Conservation (phyloP, 2,797 vertebrate genomes). For the Acanthurus lineatus region DNA sequence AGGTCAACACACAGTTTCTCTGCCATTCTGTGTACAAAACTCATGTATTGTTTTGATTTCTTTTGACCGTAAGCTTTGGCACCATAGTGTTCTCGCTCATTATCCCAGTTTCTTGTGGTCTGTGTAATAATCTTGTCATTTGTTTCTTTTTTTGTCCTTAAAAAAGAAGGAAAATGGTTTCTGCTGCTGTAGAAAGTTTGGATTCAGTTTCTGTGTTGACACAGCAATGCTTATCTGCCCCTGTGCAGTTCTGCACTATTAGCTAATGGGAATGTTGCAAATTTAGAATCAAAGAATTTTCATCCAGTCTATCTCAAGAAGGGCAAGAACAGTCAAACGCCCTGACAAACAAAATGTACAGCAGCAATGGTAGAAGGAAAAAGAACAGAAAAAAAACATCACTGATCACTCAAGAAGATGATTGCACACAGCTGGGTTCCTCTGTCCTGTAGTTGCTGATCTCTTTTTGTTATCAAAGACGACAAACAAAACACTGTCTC, state of each 20-base stretch:
- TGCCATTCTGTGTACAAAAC: slow-evolving; percentile 28
- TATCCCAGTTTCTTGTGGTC: slow-evolving; percentile 49
- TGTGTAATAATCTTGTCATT: slow-evolving; percentile 60
- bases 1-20: slow-evolving; percentile 27
- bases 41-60: slow-evolving; percentile 42
- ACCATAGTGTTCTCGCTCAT: slow-evolving; percentile 36
- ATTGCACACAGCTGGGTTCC: slow-evolving; percentile 22
- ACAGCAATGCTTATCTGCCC: slow-evolving; percentile 73
- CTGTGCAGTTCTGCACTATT: slow-evolving; percentile 70
- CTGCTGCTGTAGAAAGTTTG: slow-evolving; percentile 61
- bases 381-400: background rate
- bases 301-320: slow-evolving; percentile 31
- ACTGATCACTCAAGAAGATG: slow-evolving; percentile 24
- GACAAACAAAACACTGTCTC: slow-evolving; percentile 60
- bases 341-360: slow-evolving; percentile 22
- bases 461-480: slow-evolving; percentile 60
- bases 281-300: slow-evolving; percentile 70
- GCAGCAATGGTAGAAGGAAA: background rate
- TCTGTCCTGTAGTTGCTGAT: slow-evolving; percentile 40
- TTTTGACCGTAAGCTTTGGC: slow-evolving; percentile 54
- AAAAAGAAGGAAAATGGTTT: slow-evolving; percentile 56
- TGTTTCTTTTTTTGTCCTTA: slow-evolving; percentile 60
- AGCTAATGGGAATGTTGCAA: slow-evolving; percentile 73
- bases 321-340: slow-evolving; percentile 13
- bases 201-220: slow-evolving; percentile 62